phyloP scores from a whole-genome alignment of 92 coral and sea anemone species.

The Porites cylindrica region DNA sequence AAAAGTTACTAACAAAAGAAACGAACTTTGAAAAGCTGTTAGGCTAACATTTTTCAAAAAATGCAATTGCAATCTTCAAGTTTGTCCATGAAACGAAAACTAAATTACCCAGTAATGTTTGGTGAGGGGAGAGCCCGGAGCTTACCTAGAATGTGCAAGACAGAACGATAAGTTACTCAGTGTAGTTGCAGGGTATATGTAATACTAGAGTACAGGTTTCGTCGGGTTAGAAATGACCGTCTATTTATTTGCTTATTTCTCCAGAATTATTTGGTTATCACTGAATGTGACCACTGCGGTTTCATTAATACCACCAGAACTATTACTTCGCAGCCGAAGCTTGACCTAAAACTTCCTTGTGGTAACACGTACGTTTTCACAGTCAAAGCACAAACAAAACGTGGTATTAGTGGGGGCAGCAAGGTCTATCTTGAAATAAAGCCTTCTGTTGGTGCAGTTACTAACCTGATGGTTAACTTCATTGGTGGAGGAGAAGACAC shows the following conservation, averaged over 20 bases:
- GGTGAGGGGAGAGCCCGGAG: too few species aligned
- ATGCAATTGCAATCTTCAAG: too few species aligned
- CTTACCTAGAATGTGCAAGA: too few species aligned
- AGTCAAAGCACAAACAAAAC: neutral
- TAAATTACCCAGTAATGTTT: too few species aligned
- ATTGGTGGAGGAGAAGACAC: neutral
- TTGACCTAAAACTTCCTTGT: neutral
- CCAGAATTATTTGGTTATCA: neutral
- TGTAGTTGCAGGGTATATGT: too few species aligned
- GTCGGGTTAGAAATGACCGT: neutral
- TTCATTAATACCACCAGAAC: neutral
- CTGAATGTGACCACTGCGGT: neutral
- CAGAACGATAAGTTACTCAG: too few species aligned
- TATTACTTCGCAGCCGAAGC: neutral
- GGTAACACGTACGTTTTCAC: neutral
- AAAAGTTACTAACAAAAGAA: too few species aligned
- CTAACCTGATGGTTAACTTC: neutral
- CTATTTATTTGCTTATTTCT: neutral
- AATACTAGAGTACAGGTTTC: too few species aligned
- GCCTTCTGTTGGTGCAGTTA: neutral
- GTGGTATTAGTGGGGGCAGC: neutral
- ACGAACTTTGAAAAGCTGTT: too few species aligned
- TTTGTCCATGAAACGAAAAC: too few species aligned
- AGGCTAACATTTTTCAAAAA: too few species aligned
- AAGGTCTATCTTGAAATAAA: rapidly evolving